Conservation (phyloP, 1,140 invertebrate genomes). For the Glossosoma conforme region DNA sequence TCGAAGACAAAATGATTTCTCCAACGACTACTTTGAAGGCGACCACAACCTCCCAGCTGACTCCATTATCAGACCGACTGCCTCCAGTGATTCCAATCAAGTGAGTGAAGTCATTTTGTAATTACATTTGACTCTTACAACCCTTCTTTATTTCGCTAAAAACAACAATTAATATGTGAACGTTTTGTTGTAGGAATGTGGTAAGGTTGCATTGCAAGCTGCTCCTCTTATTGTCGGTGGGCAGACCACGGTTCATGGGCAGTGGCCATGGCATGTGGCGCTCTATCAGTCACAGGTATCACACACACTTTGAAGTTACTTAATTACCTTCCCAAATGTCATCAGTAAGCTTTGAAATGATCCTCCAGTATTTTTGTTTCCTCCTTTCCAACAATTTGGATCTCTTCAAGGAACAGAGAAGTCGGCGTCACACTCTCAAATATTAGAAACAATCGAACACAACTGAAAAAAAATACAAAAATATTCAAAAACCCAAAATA, state of each 20-base stretch:
- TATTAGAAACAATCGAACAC: too few species aligned
- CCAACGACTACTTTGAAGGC: conserved; percentile 27
- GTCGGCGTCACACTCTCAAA: too few species aligned
- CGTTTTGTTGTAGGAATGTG: conserved; percentile 15
- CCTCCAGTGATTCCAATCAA: neutral
- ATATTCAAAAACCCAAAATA: too few species aligned
- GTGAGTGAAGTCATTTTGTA: neutral
- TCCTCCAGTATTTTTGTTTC: too few species aligned
- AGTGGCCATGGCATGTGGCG: conserved; percentile 56
- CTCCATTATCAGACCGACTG: conserved; percentile 16
- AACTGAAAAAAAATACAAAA: too few species aligned
- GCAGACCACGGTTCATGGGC: conserved; percentile 46
- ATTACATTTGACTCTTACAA: neutral
- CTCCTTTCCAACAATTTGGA: too few species aligned
- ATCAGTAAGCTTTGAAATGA: too few species aligned
- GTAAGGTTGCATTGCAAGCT: conserved; percentile 32
- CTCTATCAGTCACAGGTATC: conserved; percentile 49
- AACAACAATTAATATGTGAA: neutral
- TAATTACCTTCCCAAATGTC: too few species aligned
- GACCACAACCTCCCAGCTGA: conserved; percentile 17
- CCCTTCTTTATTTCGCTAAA: neutral
- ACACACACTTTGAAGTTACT: too few species aligned
- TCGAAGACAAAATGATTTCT: too few species aligned
- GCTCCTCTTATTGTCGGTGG: conserved; percentile 50
- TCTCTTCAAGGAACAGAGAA: too few species aligned